Conservation (phyloP, 92 coral and sea anemone genomes). For the Paramuricea clavata region DNA sequence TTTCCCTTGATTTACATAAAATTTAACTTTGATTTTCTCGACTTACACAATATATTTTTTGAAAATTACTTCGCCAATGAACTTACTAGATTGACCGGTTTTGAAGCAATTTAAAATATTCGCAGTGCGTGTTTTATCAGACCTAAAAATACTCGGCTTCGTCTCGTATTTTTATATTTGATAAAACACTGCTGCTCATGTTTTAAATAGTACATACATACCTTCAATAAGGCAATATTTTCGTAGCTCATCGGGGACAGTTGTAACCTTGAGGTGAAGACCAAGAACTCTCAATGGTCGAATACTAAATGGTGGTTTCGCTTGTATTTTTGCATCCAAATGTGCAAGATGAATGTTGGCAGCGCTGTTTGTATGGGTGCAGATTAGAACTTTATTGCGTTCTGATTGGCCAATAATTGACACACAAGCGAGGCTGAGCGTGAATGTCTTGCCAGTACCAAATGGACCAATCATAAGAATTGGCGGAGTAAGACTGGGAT, state of each 20-base stretch:
- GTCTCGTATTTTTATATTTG: too few relatives aligned
- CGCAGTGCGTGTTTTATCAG: too few relatives aligned
- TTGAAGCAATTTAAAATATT: too few relatives aligned
- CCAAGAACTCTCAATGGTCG: conserved; percentile 76
- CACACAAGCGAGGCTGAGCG: conserved; percentile 78
- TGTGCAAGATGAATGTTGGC: conserved; percentile 92
- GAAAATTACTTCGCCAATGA: too few relatives aligned
- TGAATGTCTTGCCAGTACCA: conserved; percentile 96
- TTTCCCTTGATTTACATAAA: too few relatives aligned
- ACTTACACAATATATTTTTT: too few relatives aligned
- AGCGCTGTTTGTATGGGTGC: conserved; percentile 94
- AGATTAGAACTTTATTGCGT: conserved; percentile 80
- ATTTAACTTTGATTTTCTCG: too few relatives aligned
- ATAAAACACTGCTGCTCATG: too few relatives aligned
- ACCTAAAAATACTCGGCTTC: too few relatives aligned
- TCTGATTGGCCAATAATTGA: conserved; percentile 67
- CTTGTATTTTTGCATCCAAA: conserved; percentile 69
- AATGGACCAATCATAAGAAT: conserved; percentile 96
- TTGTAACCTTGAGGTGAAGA: conserved; percentile 47
- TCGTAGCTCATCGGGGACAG: conserved; percentile 19
- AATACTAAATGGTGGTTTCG: not conserved
- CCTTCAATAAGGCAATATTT: conserved; percentile 74
- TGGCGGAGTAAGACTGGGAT: conserved; percentile 72
- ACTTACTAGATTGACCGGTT: too few relatives aligned
- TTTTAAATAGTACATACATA: not conserved